These are phyloP conservation scores for Formica exsecta DNA, from an alignment of 1,140 invertebrate species.

Conservation along the genomic window DNA sequence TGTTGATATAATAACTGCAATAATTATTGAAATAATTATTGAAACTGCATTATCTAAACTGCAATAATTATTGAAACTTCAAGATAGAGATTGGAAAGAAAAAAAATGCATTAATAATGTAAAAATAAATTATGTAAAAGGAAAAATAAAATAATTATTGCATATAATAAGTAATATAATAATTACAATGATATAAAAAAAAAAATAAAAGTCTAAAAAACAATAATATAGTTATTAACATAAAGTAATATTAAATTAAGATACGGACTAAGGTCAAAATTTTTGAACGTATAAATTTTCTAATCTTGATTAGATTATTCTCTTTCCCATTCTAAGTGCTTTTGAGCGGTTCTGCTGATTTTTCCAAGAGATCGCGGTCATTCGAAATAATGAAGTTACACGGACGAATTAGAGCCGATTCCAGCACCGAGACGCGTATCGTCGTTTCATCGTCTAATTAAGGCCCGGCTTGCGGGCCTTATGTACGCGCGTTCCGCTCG, in stretches of 20 bases:
- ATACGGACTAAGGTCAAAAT: too few species aligned
- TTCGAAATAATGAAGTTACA: slow-evolving; percentile 18
- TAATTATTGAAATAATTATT: background rate
- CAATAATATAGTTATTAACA: background rate
- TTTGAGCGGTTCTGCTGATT: background rate
- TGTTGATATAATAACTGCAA: background rate
- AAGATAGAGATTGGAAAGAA: background rate
- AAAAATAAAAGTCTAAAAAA: background rate
- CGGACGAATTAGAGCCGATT: slow-evolving; percentile 1
- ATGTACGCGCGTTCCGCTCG: slow-evolving; percentile 38
- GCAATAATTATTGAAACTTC: background rate
- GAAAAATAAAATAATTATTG: too few species aligned
- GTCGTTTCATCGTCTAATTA: slow-evolving; percentile 66
- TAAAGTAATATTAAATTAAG: too few species aligned
- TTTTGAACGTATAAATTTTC: background rate
- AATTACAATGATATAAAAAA: too few species aligned
- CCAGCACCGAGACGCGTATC: slow-evolving; percentile 25
- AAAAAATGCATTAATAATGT: background rate
- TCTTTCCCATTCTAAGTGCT: background rate
- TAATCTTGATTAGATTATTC: background rate
- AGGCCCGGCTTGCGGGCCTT: slow-evolving; percentile 13
- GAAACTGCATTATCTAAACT: background rate
- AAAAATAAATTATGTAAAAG: too few species aligned
- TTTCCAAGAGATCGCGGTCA: background rate
- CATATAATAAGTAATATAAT: too few species aligned